Evolutionary conservation across 2,113 vertebrate species (phyloP).

Genomic region (Helogale parvula): DNA sequence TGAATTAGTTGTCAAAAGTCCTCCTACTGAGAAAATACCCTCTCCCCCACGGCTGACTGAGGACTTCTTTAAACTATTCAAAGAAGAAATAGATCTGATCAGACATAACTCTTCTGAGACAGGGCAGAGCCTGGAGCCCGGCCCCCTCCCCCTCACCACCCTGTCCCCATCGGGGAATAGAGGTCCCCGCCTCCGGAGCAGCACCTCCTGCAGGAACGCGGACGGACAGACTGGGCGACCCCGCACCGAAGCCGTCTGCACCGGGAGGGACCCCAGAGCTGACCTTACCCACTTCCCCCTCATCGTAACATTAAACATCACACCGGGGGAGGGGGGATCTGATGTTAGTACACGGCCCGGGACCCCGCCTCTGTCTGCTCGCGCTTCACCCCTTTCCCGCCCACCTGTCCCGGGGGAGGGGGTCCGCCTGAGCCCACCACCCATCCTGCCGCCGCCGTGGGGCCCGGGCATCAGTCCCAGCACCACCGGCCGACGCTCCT

Average conservation of each 20-base stretch:
- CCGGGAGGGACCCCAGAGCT: too few relatives aligned
- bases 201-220: too few relatives aligned
- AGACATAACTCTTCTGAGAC: background rate
- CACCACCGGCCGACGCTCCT: background rate
- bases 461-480: background rate
- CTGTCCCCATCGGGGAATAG: too few relatives aligned
- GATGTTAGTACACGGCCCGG: too few relatives aligned
- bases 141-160: background rate
- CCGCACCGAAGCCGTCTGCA: too few relatives aligned
- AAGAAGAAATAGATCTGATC: background rate
- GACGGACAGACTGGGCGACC: too few relatives aligned
- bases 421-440: background rate
- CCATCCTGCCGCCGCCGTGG: fast-evolving
- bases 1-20: background rate
- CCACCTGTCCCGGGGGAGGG: too few relatives aligned
- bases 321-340: background rate
- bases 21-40: background rate
- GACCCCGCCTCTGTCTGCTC: background rate
- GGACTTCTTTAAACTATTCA: background rate
- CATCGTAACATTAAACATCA: too few relatives aligned
- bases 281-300: too few relatives aligned
- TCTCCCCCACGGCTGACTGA: background rate
- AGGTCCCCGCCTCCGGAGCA: too few relatives aligned
- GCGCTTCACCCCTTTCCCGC: fast-evolving
- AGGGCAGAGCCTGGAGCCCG: background rate